These are phyloP conservation scores for Autographa gamma DNA, from an alignment of 2,888 invertebrate genomes.

Conservation along the genomic window DNA sequence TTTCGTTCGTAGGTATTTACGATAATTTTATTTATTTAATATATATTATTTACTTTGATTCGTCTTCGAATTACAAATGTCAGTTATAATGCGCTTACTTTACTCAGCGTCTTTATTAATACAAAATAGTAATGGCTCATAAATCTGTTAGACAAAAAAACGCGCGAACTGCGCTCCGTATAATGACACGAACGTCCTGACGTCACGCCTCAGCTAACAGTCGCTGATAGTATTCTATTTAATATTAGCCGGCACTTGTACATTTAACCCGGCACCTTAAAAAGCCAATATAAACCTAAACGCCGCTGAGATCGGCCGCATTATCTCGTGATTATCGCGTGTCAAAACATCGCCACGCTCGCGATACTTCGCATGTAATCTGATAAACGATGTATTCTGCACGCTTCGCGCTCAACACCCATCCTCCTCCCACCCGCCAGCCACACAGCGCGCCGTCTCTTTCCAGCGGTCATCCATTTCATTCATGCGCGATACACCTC, in stretches of 20 bases:
- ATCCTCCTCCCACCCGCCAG: constrained; percentile 69
- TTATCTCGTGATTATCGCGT: constrained; percentile 90
- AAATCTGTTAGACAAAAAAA: not conserved
- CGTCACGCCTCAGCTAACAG: constrained; percentile 73
- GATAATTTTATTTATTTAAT: too few species aligned
- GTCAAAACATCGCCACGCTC: constrained; percentile 90
- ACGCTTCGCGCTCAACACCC: constrained; percentile 80
- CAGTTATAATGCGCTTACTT: too few species aligned
- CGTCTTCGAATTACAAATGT: too few species aligned
- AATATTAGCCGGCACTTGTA: constrained; percentile 73
- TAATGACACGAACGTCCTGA: constrained; percentile 48
- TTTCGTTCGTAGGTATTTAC: too few species aligned
- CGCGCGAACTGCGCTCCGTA: constrained; percentile 47
- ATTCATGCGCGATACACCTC: constrained; percentile 89
- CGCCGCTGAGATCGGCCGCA: constrained; percentile 87
- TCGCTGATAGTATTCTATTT: constrained; percentile 74
- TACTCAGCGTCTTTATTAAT: not conserved
- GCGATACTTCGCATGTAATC: constrained; percentile 90
- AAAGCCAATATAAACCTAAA: constrained; percentile 89
- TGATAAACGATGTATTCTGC: constrained; percentile 90
- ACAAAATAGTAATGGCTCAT: constrained; percentile 4
- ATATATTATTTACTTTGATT: too few species aligned
- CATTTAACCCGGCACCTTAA: constrained; percentile 79
- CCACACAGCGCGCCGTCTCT: constrained; percentile 67
- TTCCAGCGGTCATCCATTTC: constrained; percentile 85